Evolutionary conservation across 2,113 vertebrate species (phyloP).

Genomic region (Leptodactylus fuscus): DNA sequence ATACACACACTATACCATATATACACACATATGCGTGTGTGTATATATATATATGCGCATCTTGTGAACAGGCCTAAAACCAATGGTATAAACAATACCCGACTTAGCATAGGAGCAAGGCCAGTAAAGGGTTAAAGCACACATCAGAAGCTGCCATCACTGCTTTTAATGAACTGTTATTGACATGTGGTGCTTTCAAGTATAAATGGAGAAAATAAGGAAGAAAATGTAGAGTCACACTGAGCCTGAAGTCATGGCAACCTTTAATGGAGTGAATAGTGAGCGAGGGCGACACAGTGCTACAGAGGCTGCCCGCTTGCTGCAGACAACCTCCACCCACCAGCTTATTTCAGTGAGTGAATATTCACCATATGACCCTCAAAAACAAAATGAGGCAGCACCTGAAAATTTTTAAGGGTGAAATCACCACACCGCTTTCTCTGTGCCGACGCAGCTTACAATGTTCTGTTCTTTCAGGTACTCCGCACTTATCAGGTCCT

Average conservation of each 20-base stretch:
- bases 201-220: neutral
- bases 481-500: too few relatives aligned
- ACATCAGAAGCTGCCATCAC: neutral
- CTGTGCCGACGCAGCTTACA: neutral
- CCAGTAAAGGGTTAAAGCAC: neutral
- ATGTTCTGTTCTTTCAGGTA: neutral
- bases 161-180: neutral
- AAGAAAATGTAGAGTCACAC: neutral
- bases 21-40: too few relatives aligned
- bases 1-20: too few relatives aligned
- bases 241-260: constrained; percentile 21
- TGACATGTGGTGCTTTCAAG: neutral
- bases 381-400: neutral
- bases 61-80: too few relatives aligned
- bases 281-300: too few relatives aligned
- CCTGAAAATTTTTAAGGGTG: neutral
- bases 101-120: too few relatives aligned
- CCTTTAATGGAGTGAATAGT: constrained; percentile 24
- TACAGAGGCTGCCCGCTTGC: neutral
- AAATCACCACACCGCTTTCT: neutral
- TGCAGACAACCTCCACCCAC: constrained; percentile 13
- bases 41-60: too few relatives aligned
- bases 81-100: too few relatives aligned
- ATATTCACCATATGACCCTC: neutral
- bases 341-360: neutral